Evolutionary conservation across 2,113 vertebrate species (phyloP), one percentile per base, ranked within the genome.

Genomic region (Myotis yumanensis): DNA sequence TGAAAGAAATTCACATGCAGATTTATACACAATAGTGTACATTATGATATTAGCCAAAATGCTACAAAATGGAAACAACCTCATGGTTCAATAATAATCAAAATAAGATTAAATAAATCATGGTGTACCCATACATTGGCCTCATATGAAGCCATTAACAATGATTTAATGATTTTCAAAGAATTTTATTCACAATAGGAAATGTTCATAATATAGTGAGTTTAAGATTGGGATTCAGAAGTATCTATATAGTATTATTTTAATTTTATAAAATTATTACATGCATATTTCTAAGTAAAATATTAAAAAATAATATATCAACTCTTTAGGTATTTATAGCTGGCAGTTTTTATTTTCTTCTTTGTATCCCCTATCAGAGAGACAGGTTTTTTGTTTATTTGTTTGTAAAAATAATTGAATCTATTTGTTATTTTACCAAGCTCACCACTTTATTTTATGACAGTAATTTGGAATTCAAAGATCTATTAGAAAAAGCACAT

Each of bases 151-250:
- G 46, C 28, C 57, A 43, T 86, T 91, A 48, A 85, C 73, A 90
- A 88, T 69, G 3, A 59, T 75, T 87, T 75, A 90, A 88, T 69
- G 3, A 59, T 75, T 87, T 75, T 91, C 84, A 82, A 54, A 95
- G 23, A 69, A 46, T 73, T 64, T 57, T 92, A 76, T 48, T 51
- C n/a, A 54, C 76, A 30, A 72, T 81, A 25, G 9, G 54, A 94
- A 82, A 68, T 82, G 52, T 22, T 92, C 59, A 73, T 15, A 76
- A 11, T 46, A 43, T 4, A 76, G 11, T 43, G 52, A 86, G 18
- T 64, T 62, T 79, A 80, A 81, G 82, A 77, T 43, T 76, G 51
- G 17, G 37, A 90, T 81, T 95, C 59, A 90, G 71, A 93, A 79
- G 2, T 66, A 9, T 80, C 5, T 25, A 57, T 59, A 40, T 22